These are phyloP conservation scores for Nerophis lumbriciformis DNA, from an alignment of 2,113 vertebrate species.

Conservation along the genomic window DNA sequence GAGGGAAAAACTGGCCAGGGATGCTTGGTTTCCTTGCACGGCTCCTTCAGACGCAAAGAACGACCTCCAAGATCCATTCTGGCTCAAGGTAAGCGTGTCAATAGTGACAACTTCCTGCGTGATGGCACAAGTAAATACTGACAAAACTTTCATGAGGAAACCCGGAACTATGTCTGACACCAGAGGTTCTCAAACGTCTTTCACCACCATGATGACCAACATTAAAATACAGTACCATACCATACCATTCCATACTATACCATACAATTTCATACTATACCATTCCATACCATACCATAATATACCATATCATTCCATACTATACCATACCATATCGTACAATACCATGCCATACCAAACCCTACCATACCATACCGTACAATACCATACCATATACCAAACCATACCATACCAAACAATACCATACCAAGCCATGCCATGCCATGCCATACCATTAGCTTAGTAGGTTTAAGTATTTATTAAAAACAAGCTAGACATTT, in stretches of 20 bases:
- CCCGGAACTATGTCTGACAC: too few relatives aligned
- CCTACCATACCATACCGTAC: background rate
- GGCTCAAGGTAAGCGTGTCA: constrained; percentile 79
- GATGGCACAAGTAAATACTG: too few relatives aligned
- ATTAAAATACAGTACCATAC: too few relatives aligned
- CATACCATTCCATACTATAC: background rate
- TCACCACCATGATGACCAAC: too few relatives aligned
- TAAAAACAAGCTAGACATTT: too few relatives aligned
- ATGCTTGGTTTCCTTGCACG: constrained; percentile 84
- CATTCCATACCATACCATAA: background rate
- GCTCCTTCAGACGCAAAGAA: constrained; percentile 51
- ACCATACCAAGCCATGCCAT: background rate
- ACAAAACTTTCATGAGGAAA: too few relatives aligned
- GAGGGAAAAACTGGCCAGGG: constrained; percentile 52
- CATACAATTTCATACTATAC: background rate
- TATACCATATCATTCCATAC: background rate
- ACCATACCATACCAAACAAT: background rate
- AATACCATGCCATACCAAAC: background rate
- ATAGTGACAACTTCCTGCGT: background rate
- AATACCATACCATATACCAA: background rate
- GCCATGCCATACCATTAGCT: background rate
- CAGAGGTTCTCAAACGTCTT: too few relatives aligned
- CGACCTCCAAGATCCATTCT: constrained; percentile 63
- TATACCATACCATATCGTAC: background rate
- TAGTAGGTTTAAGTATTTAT: too few relatives aligned